These are phyloP conservation scores for Ophion ellenae DNA, from an alignment of 2,888 invertebrate genomes.

Conservation along the genomic window DNA sequence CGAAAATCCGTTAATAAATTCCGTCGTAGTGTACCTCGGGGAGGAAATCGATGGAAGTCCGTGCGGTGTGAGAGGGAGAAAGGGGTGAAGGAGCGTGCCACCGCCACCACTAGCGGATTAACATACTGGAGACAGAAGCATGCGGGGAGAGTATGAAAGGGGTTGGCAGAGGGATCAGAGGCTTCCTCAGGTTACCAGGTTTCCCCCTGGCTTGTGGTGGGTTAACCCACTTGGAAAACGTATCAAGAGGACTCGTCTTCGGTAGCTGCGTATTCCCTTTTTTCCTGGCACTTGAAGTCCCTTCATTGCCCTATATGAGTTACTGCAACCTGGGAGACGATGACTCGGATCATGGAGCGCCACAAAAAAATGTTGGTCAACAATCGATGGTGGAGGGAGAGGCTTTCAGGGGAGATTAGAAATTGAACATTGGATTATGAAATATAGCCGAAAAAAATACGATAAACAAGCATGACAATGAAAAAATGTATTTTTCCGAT, in stretches of 20 bases:
- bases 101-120: constrained; percentile 63
- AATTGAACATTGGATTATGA: too few relatives aligned
- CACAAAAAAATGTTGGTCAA: background rate
- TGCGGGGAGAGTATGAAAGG: constrained; percentile 43
- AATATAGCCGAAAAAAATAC: too few relatives aligned
- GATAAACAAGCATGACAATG: too few relatives aligned
- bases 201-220: constrained; percentile 12
- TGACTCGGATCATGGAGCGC: background rate
- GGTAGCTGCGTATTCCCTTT: constrained; percentile 2
- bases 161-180: constrained; percentile 4
- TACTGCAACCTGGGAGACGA: background rate
- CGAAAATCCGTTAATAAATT: constrained; percentile 70
- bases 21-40: constrained; percentile 50
- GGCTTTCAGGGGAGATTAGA: background rate
- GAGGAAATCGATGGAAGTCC: constrained; percentile 68
- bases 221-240: constrained; percentile 7
- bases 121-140: constrained; percentile 67
- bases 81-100: constrained; percentile 27
- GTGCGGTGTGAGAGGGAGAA: constrained; percentile 34
- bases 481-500: too few relatives aligned
- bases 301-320: background rate
- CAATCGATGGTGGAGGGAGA: background rate
- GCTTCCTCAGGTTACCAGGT: constrained; percentile 34
- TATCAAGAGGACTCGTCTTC: background rate
- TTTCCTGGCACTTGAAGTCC: background rate